phyloP scores from a whole-genome alignment of 2,113 vertebrate genomes.

The Hydrochoerus hydrochaeris region DNA sequence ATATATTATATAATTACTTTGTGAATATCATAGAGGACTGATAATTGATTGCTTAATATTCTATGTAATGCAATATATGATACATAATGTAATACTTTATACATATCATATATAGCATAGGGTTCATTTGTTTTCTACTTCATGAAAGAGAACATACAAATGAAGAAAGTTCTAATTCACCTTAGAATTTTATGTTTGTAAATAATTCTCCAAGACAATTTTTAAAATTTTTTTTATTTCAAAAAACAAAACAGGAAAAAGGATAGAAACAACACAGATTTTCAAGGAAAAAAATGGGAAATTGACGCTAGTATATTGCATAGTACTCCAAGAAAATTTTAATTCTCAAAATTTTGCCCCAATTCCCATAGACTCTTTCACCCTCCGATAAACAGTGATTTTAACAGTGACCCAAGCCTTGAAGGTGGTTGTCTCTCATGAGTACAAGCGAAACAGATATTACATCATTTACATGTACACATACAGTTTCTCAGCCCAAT shows the following conservation, averaged over 20 bases:
- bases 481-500: background rate
- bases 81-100: background rate
- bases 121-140: background rate
- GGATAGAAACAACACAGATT: too few species aligned
- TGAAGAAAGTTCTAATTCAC: background rate
- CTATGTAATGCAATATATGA: background rate
- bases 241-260: too few species aligned
- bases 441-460: accelerated
- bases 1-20: background rate
- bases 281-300: too few species aligned
- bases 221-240: too few species aligned
- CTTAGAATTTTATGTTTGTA: background rate
- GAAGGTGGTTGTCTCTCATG: background rate
- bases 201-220: background rate
- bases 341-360: background rate
- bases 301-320: too few species aligned
- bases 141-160: background rate
- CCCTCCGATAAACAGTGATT: background rate
- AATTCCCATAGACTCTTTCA: background rate
- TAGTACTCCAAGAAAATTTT: background rate
- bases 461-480: background rate
- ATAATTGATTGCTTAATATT: too few species aligned
- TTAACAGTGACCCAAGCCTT: background rate
- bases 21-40: background rate
- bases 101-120: background rate